Base-by-base conservation (phyloP, 2,888 invertebrate genomes). In the Alentia gelatinosa region DNA sequence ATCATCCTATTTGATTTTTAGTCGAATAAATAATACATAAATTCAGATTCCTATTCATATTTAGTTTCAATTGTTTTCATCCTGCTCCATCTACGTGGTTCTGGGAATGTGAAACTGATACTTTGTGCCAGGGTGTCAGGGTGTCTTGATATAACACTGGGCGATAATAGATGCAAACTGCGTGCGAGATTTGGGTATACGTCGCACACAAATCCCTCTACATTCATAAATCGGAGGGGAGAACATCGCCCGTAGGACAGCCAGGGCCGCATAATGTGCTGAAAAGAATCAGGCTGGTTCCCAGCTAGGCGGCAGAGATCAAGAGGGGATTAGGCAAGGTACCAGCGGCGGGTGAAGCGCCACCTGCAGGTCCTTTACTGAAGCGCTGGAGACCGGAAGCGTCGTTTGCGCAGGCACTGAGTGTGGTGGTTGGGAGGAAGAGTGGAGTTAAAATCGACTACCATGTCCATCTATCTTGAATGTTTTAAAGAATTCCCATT, bases 151-250 rank as follows among this genome's bases (percentile, higher is more conserved):
- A 68, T 68, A 68, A 68, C 33, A 1, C 37, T n/a, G 79, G 39
- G 79, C 79, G 79, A 79, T 79, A 79, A 79, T 79, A 39, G 79
- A 39, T 79, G 79, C 35, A 79, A 35, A 79, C 79, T 79, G 79
- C 79, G 79, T 79, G 79, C 26, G 79, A 79, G 79, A 33, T 79
- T 79, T 35, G 39, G 79, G 79, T 79, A 79, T 79, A 79, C 79
- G 7, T 23, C 23, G 37, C 23, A 26, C 37, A 35, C 7, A 37
- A 79, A 79, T 35, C 79, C 39, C 79, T 39, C 37, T 12, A 79
- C 79, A 79, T 79, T 79, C 79, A 79, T 79, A 79, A 79, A 79
- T 79, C 79, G 37, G 79, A 1, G 79, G 37, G 37, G 12, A 19
- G 5, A 56, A 56, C 56, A 56, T 56, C 56, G n/a, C 56, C 23